Base-by-base conservation (phyloP, 1,140 invertebrate genomes). In the Drosophila baimaii region DNA sequence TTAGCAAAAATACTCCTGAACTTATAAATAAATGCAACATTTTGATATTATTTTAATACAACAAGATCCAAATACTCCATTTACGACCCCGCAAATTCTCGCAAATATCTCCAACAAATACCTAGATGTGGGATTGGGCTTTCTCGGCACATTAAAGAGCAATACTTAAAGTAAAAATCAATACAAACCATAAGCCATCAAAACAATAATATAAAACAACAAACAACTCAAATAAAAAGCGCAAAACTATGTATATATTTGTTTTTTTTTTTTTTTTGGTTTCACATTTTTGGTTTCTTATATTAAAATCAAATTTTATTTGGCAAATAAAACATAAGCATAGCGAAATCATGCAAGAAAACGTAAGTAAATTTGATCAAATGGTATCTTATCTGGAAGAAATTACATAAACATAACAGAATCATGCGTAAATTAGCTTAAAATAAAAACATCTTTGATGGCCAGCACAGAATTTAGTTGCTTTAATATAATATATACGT, bases 401-500 rank as follows among this genome's bases (percentile, higher is more conserved):
- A 27, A 54, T 21, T 6, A 25, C 25, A 59, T 61, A 66, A 58
- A 61, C 63, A 21, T 61, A 35, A 55, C 35, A 43, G 17, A 70
- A 71, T 71, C 70, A 71, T 73, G 70, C 70, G 49, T 15, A 52
- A 37, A 58, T 52, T 33, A 51, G 27, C 29, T 47, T 47, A 44
- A 49, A 33, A 39, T 62, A 61, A 54, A 63, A 19, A 63, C 29
- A 66, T 35, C 15, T 43, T 46, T 21, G 9, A 46, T 46, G 23
- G 17, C 49, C 49, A 33, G 29, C 29, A 33, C 17, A 15, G 25
- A 13, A n/a, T 25, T 31, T 23, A 10, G 59, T 62, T 62, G 63
- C 43, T 65, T 62, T 69, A 69, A 77, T 74, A 37, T 74, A 63
- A 77, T n/a, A n/a, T n/a, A n/a, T n/a, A n/a, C n/a, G n/a, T n/a